Percentiles rank a stretch among this genome's conserved stretches.
Conservation (phyloP, 2,797 vertebrate genomes). For the Lagorchestes hirsutus region DNA sequence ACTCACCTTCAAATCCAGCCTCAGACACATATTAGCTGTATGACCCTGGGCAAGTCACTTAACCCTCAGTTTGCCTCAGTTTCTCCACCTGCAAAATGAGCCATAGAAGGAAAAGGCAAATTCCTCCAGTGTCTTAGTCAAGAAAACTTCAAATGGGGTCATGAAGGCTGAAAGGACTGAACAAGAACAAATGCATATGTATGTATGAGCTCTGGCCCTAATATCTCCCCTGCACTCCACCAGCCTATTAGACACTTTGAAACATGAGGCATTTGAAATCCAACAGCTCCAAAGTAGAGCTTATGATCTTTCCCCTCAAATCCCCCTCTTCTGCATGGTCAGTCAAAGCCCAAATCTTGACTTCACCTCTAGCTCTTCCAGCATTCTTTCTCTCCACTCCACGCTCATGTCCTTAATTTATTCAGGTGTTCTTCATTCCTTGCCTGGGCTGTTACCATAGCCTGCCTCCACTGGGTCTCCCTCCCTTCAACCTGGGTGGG, state of each 20-base stretch:
- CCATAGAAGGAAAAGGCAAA: background rate
- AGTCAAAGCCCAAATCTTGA: background rate
- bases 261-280: background rate
- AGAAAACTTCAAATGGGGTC: background rate
- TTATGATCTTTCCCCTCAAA: background rate
- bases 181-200: too few relatives aligned
- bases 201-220: background rate
- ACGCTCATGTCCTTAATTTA: background rate
- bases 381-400: background rate
- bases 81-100: background rate
- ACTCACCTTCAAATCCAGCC: background rate
- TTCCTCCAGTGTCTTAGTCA: background rate
- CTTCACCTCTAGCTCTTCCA: background rate
- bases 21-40: background rate
- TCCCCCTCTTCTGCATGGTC: too few relatives aligned
- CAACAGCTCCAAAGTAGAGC: background rate
- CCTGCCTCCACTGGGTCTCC: background rate
- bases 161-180: background rate
- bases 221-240: background rate
- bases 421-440: background rate
- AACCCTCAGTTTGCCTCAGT: too few relatives aligned
- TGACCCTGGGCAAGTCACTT: background rate
- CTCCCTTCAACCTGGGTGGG: too few relatives aligned
- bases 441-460: background rate
- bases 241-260: background rate